Conservation (phyloP, 2,113 vertebrate species). For the Marmota flaviventris region DNA sequence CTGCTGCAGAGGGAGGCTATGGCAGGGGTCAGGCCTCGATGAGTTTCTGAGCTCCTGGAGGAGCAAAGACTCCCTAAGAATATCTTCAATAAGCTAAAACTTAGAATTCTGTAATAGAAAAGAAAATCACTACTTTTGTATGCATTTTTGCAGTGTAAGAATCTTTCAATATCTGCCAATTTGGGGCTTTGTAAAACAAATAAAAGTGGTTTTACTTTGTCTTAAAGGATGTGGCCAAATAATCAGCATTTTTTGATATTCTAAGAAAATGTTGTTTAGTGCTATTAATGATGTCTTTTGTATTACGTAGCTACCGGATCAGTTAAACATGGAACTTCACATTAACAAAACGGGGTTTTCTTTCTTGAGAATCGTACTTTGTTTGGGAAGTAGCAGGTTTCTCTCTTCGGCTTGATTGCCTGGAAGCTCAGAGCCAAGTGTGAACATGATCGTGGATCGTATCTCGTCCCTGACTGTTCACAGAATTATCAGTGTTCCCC, state of each 20-base stretch:
- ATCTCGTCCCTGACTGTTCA: not conserved
- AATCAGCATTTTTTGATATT: not conserved
- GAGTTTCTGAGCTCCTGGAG: not conserved
- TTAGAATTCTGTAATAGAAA: not conserved
- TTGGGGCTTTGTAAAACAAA: not conserved
- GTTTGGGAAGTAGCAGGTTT: not conserved
- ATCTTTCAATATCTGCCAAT: not conserved
- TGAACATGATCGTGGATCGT: not conserved
- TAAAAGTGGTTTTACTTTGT: not conserved
- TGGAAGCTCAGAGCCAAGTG: not conserved
- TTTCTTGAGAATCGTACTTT: not conserved
- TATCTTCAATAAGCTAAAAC: not conserved
- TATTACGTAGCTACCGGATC: not conserved
- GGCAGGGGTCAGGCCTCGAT: accelerated
- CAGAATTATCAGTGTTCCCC: not conserved
- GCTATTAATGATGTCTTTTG: not conserved
- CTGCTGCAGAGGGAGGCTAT: not conserved
- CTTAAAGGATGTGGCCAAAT: not conserved
- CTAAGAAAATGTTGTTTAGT: not conserved
- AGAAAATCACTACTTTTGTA: not conserved
- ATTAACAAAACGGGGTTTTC: not conserved
- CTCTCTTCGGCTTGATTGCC: not conserved
- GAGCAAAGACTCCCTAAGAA: not conserved
- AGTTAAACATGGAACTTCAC: not conserved
- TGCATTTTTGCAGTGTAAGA: not conserved